A percentile compares a stretch with the other conserved stretches of the same genome.
These are phyloP conservation scores for Tragelaphus imberbis DNA, from an alignment of 2,113 vertebrate genomes.

Conservation along the genomic window DNA sequence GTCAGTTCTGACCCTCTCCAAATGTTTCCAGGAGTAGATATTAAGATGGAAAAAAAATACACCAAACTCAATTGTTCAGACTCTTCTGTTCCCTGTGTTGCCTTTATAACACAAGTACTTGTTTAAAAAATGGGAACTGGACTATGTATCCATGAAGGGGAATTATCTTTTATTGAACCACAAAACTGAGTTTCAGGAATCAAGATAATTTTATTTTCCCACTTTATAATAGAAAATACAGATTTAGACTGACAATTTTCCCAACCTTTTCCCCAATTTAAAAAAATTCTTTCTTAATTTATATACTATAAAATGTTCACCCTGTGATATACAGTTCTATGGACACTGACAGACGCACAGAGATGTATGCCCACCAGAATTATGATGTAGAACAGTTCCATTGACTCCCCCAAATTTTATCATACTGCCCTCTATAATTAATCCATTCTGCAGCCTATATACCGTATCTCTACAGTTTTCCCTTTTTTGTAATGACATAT, in stretches of 20 bases:
- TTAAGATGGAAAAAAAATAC: background rate
- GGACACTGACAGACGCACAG: background rate
- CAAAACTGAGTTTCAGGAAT: too few relatives aligned
- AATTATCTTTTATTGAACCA: too few relatives aligned
- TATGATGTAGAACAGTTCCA: background rate
- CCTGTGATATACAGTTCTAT: background rate
- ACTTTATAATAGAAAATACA: too few relatives aligned
- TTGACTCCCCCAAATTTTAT: background rate
- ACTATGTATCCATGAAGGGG: background rate
- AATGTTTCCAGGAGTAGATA: background rate
- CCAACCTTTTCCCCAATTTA: background rate
- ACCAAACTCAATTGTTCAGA: background rate
- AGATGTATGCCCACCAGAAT: background rate
- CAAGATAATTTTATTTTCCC: too few relatives aligned
- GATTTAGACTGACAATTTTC: too few relatives aligned
- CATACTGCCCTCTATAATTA: background rate
- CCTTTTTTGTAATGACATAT: background rate
- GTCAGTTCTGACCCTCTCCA: background rate
- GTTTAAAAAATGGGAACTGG: background rate
- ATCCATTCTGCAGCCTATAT: too few relatives aligned
- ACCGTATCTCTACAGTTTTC: background rate
- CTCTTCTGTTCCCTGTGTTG: background rate
- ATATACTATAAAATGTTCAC: background rate
- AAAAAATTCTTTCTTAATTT: background rate
- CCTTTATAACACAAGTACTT: background rate